A percentile compares a stretch with the other conserved stretches of the same genome.
Evolutionary conservation across 2,113 vertebrate species (phyloP).

Genomic region (Urocitellus parryii): DNA sequence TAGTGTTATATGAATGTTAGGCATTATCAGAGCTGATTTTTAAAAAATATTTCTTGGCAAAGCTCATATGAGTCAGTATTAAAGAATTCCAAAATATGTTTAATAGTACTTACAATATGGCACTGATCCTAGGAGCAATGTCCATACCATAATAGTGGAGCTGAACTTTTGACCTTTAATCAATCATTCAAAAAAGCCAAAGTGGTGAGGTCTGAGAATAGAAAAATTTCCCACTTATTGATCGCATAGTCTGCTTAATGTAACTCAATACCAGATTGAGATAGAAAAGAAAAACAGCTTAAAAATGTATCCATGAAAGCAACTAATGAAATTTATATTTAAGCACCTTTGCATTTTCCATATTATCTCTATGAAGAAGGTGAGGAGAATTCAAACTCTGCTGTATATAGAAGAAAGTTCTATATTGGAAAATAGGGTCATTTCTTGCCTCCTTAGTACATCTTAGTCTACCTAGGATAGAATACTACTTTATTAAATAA

Average conservation of each 20-base stretch:
- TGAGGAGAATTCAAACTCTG: conserved; percentile 6
- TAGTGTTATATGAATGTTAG: background rate
- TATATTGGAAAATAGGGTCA: conserved; percentile 6
- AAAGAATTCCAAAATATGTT: conserved; percentile 54
- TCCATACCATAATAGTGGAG: conserved; percentile 16
- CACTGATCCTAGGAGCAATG: conserved; percentile 50
- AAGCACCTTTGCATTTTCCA: conserved; percentile 51
- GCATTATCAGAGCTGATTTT: conserved; percentile 36
- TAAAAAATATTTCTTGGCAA: conserved; percentile 29
- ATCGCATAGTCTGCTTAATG: conserved; percentile 9
- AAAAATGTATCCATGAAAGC: conserved; percentile 35
- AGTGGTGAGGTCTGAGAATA: conserved; percentile 10
- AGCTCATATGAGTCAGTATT: conserved; percentile 35
- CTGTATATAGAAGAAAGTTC: conserved; percentile 43
- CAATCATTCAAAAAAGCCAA: conserved; percentile 57
- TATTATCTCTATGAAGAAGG: conserved; percentile 47
- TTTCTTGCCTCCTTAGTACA: conserved; percentile 30
- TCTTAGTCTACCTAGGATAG: background rate
- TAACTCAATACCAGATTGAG: background rate
- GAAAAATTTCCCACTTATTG: conserved; percentile 3
- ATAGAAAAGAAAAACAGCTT: background rate
- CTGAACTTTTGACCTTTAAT: conserved; percentile 57
- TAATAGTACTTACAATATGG: conserved; percentile 42
- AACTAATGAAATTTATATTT: conserved; percentile 58
- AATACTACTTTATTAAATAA: conserved; percentile 16